A percentile compares a stretch with the other conserved stretches of the same genome.
phyloP scores from a whole-genome alignment of 2,888 invertebrate genomes.

The Ligdia adustata region DNA sequence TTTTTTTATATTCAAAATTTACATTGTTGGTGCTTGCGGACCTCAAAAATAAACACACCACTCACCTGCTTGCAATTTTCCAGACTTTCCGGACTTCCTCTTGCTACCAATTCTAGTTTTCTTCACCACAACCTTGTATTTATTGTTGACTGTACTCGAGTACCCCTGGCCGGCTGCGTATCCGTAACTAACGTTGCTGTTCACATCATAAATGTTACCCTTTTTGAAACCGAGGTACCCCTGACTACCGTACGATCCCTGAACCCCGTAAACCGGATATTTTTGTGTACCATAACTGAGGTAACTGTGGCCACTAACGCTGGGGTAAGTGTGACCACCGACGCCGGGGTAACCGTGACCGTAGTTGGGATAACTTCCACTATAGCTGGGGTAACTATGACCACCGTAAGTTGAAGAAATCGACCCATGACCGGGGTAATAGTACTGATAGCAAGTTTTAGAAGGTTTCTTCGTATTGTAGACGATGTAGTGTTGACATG shows the following conservation, averaged over 20 bases:
- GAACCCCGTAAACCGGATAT: slow-evolving; percentile 17
- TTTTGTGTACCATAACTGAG: slow-evolving; percentile 29
- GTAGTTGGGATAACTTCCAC: background rate
- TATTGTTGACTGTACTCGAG: slow-evolving; percentile 58
- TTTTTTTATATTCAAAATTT: too few species aligned
- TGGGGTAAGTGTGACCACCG: slow-evolving; percentile 10
- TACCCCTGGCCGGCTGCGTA: slow-evolving; percentile 63
- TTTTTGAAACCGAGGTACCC: slow-evolving; percentile 46
- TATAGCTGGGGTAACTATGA: slow-evolving; percentile 9
- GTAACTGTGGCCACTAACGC: slow-evolving; percentile 30
- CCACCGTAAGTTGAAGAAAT: slow-evolving; percentile 10
- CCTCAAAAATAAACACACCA: too few species aligned
- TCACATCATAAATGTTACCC: slow-evolving; percentile 50
- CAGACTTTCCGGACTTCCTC: slow-evolving; percentile 51
- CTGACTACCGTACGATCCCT: slow-evolving; percentile 22
- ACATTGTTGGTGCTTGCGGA: too few species aligned
- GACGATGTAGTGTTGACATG: slow-evolving; percentile 10
- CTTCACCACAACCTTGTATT: slow-evolving; percentile 65
- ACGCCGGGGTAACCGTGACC: slow-evolving; percentile 9
- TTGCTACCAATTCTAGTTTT: slow-evolving; percentile 54
- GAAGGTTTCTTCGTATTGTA: slow-evolving; percentile 16
- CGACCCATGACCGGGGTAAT: slow-evolving; percentile 19
- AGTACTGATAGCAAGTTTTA: slow-evolving; percentile 44
- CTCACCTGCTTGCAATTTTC: slow-evolving; percentile 56
- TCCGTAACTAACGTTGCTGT: slow-evolving; percentile 41